These are phyloP conservation scores for Antheraea pernyi DNA, from an alignment of 1,140 invertebrate genomes.

Conservation along the genomic window DNA sequence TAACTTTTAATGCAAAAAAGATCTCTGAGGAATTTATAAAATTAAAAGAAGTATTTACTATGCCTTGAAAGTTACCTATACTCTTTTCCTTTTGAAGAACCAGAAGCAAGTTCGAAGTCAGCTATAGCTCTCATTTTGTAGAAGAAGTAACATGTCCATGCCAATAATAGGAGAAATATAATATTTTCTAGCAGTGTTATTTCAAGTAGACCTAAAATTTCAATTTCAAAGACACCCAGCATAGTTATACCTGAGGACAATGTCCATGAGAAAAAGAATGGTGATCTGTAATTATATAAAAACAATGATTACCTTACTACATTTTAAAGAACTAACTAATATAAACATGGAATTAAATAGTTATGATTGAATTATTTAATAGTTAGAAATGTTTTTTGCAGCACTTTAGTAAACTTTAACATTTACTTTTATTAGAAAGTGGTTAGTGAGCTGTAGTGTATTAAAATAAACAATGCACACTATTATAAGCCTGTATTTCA, in stretches of 20 bases:
- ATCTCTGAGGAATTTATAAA: background rate
- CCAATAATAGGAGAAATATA: constrained; percentile 80
- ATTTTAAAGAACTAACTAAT: background rate
- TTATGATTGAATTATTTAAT: constrained; percentile 5
- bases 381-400: constrained; percentile 7
- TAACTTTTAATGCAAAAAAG: no score
- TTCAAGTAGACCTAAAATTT: constrained; percentile 82
- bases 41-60: background rate
- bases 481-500: no score
- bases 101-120: constrained; percentile 55
- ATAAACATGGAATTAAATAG: no score
- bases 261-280: constrained; percentile 86
- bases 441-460: no score
- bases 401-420: background rate
- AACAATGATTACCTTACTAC: background rate
- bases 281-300: constrained; percentile 67
- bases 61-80: constrained; percentile 49
- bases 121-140: constrained; percentile 80
- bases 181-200: constrained; percentile 85
- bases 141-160: constrained; percentile 80
- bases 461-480: no score
- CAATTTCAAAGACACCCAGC: constrained; percentile 83
- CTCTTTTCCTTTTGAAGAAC: constrained; percentile 59
- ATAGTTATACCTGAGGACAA: constrained; percentile 82
- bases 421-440: no score